Conservation (phyloP, 2,888 invertebrate genomes). For the Pediacus dermestoides region DNA sequence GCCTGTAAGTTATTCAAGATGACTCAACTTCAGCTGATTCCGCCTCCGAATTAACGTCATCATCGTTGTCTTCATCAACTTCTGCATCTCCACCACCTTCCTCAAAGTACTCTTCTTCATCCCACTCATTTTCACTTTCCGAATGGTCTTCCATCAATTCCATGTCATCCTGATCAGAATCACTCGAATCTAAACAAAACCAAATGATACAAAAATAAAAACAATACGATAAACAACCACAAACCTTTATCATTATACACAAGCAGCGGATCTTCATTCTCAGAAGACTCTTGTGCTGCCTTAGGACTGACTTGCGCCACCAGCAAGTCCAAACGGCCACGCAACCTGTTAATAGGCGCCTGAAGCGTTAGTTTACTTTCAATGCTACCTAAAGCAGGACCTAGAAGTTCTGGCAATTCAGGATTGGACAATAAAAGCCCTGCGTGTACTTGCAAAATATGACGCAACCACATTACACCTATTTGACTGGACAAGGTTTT, state of each 20-base stretch:
- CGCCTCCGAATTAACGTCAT: slow-evolving; percentile 13
- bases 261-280: slow-evolving; percentile 50
- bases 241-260: slow-evolving; percentile 58
- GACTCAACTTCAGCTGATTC: no score
- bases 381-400: slow-evolving; percentile 57
- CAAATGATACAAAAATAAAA: slow-evolving; percentile 11
- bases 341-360: slow-evolving; percentile 55
- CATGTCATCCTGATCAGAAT: slow-evolving; percentile 42
- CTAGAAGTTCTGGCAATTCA: slow-evolving; percentile 55
- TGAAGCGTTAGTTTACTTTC: slow-evolving; percentile 55
- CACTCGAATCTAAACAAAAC: slow-evolving; percentile 40
- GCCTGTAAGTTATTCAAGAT: no score
- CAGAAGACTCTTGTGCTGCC: slow-evolving; percentile 30
- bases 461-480: slow-evolving; percentile 59
- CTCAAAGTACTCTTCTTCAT: no score
- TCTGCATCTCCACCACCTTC: slow-evolving; percentile 41
- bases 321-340: slow-evolving; percentile 60
- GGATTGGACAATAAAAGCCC: slow-evolving; percentile 62
- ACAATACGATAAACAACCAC: slow-evolving; percentile 9
- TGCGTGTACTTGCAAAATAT: slow-evolving; percentile 57
- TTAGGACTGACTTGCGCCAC: slow-evolving; percentile 53
- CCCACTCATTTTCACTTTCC: slow-evolving; percentile 46
- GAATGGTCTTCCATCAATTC: slow-evolving; percentile 35
- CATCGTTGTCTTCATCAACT: slow-evolving; percentile 17
- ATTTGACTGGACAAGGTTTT: slow-evolving; percentile 62